Conservation (phyloP, 2,113 vertebrate species). For the Erythrocercus mccallii region DNA sequence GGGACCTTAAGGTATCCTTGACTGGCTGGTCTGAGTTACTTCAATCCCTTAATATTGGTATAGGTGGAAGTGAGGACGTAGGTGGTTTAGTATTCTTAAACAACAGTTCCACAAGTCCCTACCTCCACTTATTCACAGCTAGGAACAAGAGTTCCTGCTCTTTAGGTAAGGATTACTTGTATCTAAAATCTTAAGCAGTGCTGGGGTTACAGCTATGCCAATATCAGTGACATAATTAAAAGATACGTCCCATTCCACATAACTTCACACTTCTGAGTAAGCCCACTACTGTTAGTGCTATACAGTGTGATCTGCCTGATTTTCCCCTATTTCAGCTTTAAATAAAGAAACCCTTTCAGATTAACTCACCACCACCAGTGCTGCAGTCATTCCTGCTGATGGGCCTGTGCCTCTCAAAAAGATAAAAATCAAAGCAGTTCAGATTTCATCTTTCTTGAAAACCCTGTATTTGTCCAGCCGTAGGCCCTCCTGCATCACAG, state of each 20-base stretch:
- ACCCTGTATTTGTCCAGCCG: background rate
- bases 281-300: background rate
- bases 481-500: background rate
- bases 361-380: background rate
- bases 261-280: background rate
- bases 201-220: background rate
- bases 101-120: background rate
- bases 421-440: background rate
- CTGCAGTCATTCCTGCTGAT: background rate
- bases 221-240: background rate
- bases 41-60: background rate
- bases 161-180: background rate
- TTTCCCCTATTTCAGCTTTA: background rate
- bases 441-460: background rate
- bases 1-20: background rate
- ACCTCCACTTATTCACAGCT: background rate
- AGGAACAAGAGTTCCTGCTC: background rate
- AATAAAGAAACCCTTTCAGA: background rate
- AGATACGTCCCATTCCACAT: background rate
- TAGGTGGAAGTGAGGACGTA: background rate
- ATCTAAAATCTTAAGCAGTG: background rate
- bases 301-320: background rate
- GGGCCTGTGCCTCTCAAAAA: background rate
- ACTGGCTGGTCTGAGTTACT: background rate
- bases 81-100: background rate